Evolutionary conservation across 2,797 vertebrate genomes (phyloP), one percentile per base, ranked within the genome.

Genomic region (Sphenopsis melanotis): DNA sequence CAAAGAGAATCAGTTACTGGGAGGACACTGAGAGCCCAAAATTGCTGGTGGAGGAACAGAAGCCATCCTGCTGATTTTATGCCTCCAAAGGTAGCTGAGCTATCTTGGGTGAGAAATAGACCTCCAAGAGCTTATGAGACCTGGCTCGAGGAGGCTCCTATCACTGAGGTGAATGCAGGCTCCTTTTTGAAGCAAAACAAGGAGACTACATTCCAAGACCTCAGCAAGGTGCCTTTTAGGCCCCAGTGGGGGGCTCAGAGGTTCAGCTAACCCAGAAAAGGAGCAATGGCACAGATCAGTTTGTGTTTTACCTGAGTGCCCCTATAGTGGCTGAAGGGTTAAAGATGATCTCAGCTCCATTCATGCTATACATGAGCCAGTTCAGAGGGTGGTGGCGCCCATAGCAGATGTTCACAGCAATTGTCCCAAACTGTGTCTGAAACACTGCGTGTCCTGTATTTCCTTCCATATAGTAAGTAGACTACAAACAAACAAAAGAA

Each of bases 381-480:
- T 99, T 99, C 85, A 99, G 98, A 52, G 99, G 99, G 88, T 99
- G 99, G 92, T 99, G 99, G 19, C 99, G 98, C 9, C 99, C 99
- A 0, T 98, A 99, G 97, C 99, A 99, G 95, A 99, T 99, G 87
- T 99, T 99, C 81, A 99, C 98, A 6, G 99, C 99, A 29, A 99
- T 98, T 93, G 95, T 97, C 81, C 99, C 99, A 75, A 99, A 99
- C 94, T 98, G 98, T 0, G 99, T 99, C 97, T 99, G 98, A 97
- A 99, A 99, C 89, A 99, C 99, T 0, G 96, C 94, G 95, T 99
- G 99, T 41, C 99, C 98, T 10, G 98, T 98, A 97, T 99, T 97
- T 2, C 99, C 99, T 93, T 99, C 99, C 99, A 99, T 99, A 86
- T 99, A 99, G 94, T 99, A 99, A 1, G 98, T 98, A 14, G 99